These are phyloP conservation scores for Phalanger gymnotis DNA, from an alignment of 2,797 vertebrate genomes.

Conservation along the genomic window DNA sequence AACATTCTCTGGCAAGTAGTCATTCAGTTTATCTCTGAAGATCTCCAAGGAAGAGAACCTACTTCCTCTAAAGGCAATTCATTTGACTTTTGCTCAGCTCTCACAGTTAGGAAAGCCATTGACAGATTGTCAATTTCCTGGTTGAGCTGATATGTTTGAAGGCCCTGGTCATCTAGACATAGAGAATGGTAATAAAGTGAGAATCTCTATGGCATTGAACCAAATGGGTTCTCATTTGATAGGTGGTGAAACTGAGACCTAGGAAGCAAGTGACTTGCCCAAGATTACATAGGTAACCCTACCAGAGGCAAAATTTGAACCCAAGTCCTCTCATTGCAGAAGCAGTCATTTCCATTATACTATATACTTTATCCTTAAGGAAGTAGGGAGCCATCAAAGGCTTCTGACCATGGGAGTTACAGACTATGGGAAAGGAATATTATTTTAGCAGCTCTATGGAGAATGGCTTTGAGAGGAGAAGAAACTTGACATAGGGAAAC, in stretches of 20 bases:
- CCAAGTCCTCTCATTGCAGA: not conserved
- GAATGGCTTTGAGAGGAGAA: not conserved
- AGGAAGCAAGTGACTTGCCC: not conserved
- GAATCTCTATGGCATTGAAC: not conserved
- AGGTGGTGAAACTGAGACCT: not conserved
- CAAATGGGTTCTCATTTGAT: not conserved
- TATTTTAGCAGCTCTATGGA: not conserved
- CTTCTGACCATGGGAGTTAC: not conserved
- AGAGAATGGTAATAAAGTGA: not conserved
- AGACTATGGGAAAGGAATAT: not conserved
- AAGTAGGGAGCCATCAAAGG: not conserved
- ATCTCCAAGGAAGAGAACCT: not conserved
- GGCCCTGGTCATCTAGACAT: not conserved
- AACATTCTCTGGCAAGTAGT: not conserved
- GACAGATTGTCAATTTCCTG: not conserved
- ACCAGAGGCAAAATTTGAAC: constrained; percentile 8
- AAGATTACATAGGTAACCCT: constrained; percentile 6
- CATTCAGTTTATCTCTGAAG: not conserved
- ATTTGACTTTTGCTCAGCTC: not conserved
- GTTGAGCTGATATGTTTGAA: not conserved
- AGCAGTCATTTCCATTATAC: not conserved
- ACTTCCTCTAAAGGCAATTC: not conserved
- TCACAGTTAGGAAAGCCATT: not conserved
- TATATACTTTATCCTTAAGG: not conserved
- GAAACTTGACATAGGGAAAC: not conserved